A percentile compares a stretch with the other conserved stretches of the same genome.
These are phyloP conservation scores for Nibea coibor DNA, from an alignment of 2,113 vertebrate species.

Conservation along the genomic window DNA sequence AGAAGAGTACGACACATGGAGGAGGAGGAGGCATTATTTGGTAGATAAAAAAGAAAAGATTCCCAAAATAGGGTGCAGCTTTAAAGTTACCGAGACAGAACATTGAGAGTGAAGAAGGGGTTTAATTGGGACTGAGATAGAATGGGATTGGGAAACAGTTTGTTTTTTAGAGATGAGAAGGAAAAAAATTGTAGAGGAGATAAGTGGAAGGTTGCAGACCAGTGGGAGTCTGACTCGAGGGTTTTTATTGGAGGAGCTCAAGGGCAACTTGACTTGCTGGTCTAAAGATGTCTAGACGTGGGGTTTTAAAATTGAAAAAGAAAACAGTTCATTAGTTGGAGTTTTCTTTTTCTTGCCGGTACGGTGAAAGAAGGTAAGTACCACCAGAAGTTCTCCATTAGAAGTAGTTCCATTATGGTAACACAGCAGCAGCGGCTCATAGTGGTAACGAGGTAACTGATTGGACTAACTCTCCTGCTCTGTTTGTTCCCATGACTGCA, in stretches of 20 bases:
- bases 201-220: neutral
- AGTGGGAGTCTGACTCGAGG: neutral
- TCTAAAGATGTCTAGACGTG: neutral
- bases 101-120: neutral
- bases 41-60: neutral
- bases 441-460: too few relatives aligned
- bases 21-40: neutral
- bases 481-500: too few relatives aligned
- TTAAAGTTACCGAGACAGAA: neutral
- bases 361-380: too few relatives aligned
- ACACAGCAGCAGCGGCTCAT: too few relatives aligned
- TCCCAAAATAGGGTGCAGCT: neutral
- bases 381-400: too few relatives aligned
- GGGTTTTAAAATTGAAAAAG: too few relatives aligned
- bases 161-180: neutral
- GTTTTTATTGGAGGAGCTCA: neutral
- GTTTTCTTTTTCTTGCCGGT: too few relatives aligned
- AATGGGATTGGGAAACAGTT: neutral
- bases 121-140: neutral
- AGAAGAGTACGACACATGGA: neutral
- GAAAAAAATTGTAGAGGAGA: neutral
- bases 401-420: too few relatives aligned
- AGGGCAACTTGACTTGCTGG: neutral
- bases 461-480: too few relatives aligned
- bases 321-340: too few relatives aligned